Conservation (phyloP, 2,888 invertebrate species). For the Watsonalla cultraria region DNA sequence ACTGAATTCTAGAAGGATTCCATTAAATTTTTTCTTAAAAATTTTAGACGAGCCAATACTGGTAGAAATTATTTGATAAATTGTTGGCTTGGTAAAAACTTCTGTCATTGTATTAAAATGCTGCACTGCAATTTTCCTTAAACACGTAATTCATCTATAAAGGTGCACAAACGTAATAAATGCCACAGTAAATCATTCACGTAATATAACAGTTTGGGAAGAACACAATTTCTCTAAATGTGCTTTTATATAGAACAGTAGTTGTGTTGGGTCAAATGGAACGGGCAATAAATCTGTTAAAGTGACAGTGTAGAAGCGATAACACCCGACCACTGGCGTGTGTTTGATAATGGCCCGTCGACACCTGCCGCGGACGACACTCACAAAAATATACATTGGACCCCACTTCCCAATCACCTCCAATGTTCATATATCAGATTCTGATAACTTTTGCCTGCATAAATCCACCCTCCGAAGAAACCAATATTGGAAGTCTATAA, state of each 20-base stretch:
- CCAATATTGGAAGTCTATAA: too few relatives aligned
- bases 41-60: too few relatives aligned
- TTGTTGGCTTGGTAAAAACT: too few relatives aligned
- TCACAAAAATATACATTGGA: background rate
- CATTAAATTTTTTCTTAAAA: too few relatives aligned
- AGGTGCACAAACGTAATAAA: constrained; percentile 28
- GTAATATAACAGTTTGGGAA: constrained; percentile 26
- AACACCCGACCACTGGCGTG: constrained; percentile 51
- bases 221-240: constrained; percentile 34
- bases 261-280: constrained; percentile 41
- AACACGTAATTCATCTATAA: constrained; percentile 14
- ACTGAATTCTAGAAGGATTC: too few relatives aligned
- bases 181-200: constrained; percentile 29
- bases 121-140: constrained; percentile 1
- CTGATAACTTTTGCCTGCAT: background rate
- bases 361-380: constrained; percentile 36
- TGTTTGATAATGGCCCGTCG: constrained; percentile 54
- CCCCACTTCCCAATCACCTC: constrained; percentile 1
- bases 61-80: too few relatives aligned
- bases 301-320: constrained; percentile 53
- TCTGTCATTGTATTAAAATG: too few relatives aligned
- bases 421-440: background rate
- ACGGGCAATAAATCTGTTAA: constrained; percentile 52
- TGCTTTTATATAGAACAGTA: constrained; percentile 38
- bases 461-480: too few relatives aligned